Base-by-base conservation (phyloP, 92 coral and sea anemone genomes). In the Nematostella vectensis region DNA sequence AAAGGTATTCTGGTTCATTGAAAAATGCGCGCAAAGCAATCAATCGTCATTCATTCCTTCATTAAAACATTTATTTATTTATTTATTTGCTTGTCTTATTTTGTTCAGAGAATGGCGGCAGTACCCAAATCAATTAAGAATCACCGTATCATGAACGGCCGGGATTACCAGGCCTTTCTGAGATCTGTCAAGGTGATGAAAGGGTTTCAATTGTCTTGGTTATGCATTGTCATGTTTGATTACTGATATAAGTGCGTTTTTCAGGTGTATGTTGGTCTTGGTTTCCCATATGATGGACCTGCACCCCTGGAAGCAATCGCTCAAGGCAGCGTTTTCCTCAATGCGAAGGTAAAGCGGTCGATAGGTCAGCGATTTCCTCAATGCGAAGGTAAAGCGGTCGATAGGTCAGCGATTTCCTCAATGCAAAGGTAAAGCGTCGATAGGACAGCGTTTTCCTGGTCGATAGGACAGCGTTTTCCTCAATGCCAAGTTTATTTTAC, bases 251-350 rank as follows among this genome's bases (percentile, higher is more conserved):
- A 33, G 6, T 33, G 40, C 6, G 6, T 6, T 33, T 12, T 59
- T 23, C 43, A 91, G 98, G 73, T 91, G 0, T 91, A 77, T 20
- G 83, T 91, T 54, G 98, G 98, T 11, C 80, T 91, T 50, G 98
- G 98, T 13, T 91, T 91, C 62, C 98, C 98, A 11, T 91, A 91
- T 71, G 98, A 91, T 55, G 98, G 98, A 1, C 98, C 98, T 0
- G 98, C 95, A 6, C 98, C 98, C 0, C 80, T 91, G 21, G 98
- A 91, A 50, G 98, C 98, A 25, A 82, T 91, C 23, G 98, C 98
- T 2, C 88, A 85, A 27, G 98, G 98, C 25, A 71, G 87, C 52
- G 77, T 86, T 11, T 91, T 91, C 59, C 62, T 91, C 10, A 91
- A 91, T 58, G 87, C 82, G 12, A 91, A 91, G 87, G 96, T 88